A percentile compares a stretch with the other conserved stretches of the same genome.
phyloP scores from a whole-genome alignment of 2,888 invertebrate genomes.

The Abrostola triplasia region DNA sequence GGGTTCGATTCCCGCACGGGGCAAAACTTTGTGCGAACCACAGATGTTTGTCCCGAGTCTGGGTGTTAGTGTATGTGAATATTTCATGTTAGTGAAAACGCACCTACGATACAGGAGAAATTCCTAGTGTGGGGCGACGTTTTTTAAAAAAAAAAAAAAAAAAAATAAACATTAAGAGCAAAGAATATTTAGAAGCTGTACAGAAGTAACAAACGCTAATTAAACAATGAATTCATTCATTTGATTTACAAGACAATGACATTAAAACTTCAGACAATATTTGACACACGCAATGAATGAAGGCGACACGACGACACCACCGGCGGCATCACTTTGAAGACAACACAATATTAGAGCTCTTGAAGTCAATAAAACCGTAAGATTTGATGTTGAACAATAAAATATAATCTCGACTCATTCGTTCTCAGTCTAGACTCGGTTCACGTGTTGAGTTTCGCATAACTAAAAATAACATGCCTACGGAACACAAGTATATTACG shows the following conservation, averaged over 20 bases:
- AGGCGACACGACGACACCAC: background rate
- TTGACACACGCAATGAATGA: slow-evolving; percentile 5
- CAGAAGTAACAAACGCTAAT: no score
- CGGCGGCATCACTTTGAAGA: background rate
- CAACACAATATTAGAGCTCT: background rate
- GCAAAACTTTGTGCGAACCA: no score
- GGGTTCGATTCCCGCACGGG: no score
- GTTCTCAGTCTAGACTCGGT: slow-evolving; percentile 28
- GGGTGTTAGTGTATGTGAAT: no score
- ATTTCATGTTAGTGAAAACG: no score
- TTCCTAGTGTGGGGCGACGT: no score
- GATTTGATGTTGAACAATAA: slow-evolving; percentile 12
- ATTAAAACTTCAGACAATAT: slow-evolving; percentile 1
- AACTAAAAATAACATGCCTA: slow-evolving; percentile 39
- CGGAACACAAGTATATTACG: slow-evolving; percentile 21
- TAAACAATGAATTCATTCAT: slow-evolving; percentile 3
- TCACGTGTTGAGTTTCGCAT: slow-evolving; percentile 26
- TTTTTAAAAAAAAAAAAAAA: background rate
- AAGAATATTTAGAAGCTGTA: background rate
- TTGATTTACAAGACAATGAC: background rate
- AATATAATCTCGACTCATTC: slow-evolving; percentile 8
- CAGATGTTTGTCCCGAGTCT: no score
- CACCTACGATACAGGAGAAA: no score
- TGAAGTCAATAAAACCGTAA: slow-evolving; percentile 3
- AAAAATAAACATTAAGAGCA: background rate